Evolutionary conservation across 2,113 vertebrate species (phyloP).

Genomic region (Embiotoca jacksoni): DNA sequence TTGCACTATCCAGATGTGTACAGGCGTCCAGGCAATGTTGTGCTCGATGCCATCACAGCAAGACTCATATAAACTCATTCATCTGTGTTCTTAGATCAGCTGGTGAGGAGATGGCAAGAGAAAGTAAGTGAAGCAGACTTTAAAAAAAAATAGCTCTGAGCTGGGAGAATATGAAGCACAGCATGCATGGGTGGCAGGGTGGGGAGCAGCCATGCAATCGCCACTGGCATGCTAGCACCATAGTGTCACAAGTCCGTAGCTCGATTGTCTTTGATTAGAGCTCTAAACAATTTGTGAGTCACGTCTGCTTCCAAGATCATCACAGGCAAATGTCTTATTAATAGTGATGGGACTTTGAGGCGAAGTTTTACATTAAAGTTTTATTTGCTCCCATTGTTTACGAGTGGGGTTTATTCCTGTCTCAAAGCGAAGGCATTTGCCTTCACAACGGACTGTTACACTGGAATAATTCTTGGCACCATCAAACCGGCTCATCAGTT

Average conservation of each 20-base stretch:
- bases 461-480: slow-evolving; percentile 45
- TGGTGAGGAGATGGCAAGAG: slow-evolving; percentile 58
- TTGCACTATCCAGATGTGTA: slow-evolving; percentile 73
- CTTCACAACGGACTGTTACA: slow-evolving; percentile 49
- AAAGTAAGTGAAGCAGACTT: slow-evolving; percentile 71
- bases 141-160: slow-evolving; percentile 75
- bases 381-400: slow-evolving; percentile 63
- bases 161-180: slow-evolving; percentile 50
- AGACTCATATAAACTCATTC: slow-evolving; percentile 56
- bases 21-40: slow-evolving; percentile 55
- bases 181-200: slow-evolving; percentile 43
- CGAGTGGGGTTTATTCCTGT: slow-evolving; percentile 51
- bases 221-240: slow-evolving; percentile 52
- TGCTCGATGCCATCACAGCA: slow-evolving; percentile 38
- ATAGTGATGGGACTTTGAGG: slow-evolving; percentile 63
- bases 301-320: slow-evolving; percentile 57
- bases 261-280: slow-evolving; percentile 62
- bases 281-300: slow-evolving; percentile 68
- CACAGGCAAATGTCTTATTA: slow-evolving; percentile 68
- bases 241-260: slow-evolving; percentile 54
- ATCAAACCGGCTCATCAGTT: slow-evolving; percentile 64
- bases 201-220: slow-evolving; percentile 49
- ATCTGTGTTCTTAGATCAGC: slow-evolving; percentile 68
- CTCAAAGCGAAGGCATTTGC: slow-evolving; percentile 49
- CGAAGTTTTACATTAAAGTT: slow-evolving; percentile 66